Evolutionary conservation across 2,797 vertebrate genomes (phyloP), one percentile per base, ranked within the genome.

Genomic region (Sorex maritimensis): DNA sequence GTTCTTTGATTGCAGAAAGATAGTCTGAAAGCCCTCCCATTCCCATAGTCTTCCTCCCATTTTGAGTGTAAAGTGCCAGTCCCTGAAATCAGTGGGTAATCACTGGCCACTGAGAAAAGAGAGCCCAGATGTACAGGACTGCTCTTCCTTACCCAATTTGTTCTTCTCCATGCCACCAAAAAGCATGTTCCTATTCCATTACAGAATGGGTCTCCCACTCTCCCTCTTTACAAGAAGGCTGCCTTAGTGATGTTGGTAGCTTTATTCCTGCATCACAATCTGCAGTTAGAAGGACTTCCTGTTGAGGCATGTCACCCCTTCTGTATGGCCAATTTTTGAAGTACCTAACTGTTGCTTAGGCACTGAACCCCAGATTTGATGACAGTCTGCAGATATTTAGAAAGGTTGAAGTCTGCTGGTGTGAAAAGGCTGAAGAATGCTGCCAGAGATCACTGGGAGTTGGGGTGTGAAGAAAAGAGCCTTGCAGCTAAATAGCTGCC

Each of bases 51-150:
- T 23, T 79, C 67, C 17, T 74, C 67, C 21, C 13, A 14, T 55
- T 49, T 52, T 91, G n/a, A 0, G 6, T 5, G 12, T 34, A 34
- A 89, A 75, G 61, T 38, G 24, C 67, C 49, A 41, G 12, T 12
- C 15, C 69, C 30, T 0, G 2, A 30, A 52, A 14, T 52, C 28
- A 41, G 19, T 26, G 9, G 44, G 12, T 58, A 14, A 10, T 11
- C 12, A n/a, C 6, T 28, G 34, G 75, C 9, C 14, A 55, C 4
- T 19, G 9, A 38, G 12, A 69, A 28, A 9, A 0, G 24, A 52
- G 28, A 19, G 0, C 11, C 21, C 2, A 12, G 1, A 30, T 4
- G 9, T 55, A 46, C 1, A 4, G n/a, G 28, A 34, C 15, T 23
- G 21, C 21, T 83, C 34, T 26, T 30, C 74, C 23, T 72, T 4